phyloP scores from a whole-genome alignment of 92 coral and sea anemone species.

The Plumapathes pennacea region DNA sequence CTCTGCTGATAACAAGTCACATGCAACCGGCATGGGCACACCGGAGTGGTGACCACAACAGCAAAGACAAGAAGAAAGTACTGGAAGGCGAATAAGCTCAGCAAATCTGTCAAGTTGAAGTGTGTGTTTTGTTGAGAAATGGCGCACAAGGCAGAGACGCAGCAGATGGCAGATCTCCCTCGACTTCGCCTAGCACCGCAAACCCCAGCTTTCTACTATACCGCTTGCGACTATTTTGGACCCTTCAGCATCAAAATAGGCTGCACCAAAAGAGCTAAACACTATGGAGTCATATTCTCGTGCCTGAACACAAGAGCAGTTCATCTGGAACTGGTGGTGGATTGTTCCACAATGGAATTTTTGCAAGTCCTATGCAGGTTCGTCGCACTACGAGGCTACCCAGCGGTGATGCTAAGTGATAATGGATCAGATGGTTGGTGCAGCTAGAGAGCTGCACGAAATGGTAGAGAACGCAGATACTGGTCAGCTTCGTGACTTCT shows the following conservation, averaged over 20 bases:
- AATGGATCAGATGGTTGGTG: constrained; percentile 48
- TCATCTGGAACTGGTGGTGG: constrained; percentile 42
- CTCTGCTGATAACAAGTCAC: not conserved
- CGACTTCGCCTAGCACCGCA: constrained; percentile 35
- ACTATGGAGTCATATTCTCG: constrained; percentile 47
- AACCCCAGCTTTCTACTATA: constrained; percentile 47
- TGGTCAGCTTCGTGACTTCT: constrained; percentile 13
- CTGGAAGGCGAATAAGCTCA: constrained; percentile 43
- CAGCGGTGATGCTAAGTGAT: constrained; percentile 33
- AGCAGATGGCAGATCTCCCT: constrained; percentile 50
- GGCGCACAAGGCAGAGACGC: constrained; percentile 39
- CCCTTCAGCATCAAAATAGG: constrained; percentile 33
- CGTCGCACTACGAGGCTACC: constrained; percentile 30
- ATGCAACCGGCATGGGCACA: constrained; percentile 15
- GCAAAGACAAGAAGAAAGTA: constrained; percentile 36
- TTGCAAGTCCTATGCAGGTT: constrained; percentile 43
- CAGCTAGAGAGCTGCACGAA: constrained; percentile 28
- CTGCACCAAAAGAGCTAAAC: constrained; percentile 36
- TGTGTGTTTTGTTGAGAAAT: constrained; percentile 27
- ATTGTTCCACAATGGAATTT: constrained; percentile 37
- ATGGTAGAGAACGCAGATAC: constrained; percentile 22
- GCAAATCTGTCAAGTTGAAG: constrained; percentile 27
- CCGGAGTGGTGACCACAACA: constrained; percentile 44
- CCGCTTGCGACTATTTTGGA: constrained; percentile 55
- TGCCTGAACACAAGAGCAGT: constrained; percentile 51